These are phyloP conservation scores for Melanostigma gelatinosum DNA, from an alignment of 2,113 vertebrate species.

Conservation along the genomic window DNA sequence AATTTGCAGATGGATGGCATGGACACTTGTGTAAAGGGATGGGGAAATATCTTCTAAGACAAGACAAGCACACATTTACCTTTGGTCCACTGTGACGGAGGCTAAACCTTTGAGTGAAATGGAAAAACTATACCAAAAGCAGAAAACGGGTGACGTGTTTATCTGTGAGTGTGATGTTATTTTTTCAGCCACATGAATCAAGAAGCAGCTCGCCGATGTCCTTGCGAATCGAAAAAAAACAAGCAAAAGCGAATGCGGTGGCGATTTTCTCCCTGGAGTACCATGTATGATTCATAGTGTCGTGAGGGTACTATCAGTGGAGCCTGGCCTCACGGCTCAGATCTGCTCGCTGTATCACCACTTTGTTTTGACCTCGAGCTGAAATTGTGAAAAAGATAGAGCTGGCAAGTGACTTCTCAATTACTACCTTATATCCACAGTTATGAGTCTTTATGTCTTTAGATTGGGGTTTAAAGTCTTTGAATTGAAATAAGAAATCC, in stretches of 20 bases:
- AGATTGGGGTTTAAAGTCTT: not conserved
- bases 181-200: constrained; percentile 33
- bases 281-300: constrained; percentile 59
- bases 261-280: constrained; percentile 41
- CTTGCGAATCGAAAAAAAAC: constrained; percentile 53
- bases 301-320: constrained; percentile 48
- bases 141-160: constrained; percentile 25
- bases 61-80: not conserved
- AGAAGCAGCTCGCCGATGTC: constrained; percentile 27
- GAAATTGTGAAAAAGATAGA: constrained; percentile 6
- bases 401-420: constrained; percentile 21
- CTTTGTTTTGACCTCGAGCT: constrained; percentile 54
- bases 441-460: constrained; percentile 11
- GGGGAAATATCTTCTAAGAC: not conserved
- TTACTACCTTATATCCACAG: not conserved
- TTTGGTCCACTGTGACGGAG: constrained; percentile 18
- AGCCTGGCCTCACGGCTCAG: constrained; percentile 51
- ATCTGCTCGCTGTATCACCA: constrained; percentile 36
- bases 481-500: not conserved
- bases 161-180: constrained; percentile 24
- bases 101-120: constrained; percentile 18
- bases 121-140: constrained; percentile 8
- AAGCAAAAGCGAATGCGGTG: constrained; percentile 50
- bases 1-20: constrained; percentile 12
- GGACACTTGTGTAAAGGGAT: not conserved